Conservation (phyloP, 2,888 invertebrate genomes). For the Melanargia galathea region DNA sequence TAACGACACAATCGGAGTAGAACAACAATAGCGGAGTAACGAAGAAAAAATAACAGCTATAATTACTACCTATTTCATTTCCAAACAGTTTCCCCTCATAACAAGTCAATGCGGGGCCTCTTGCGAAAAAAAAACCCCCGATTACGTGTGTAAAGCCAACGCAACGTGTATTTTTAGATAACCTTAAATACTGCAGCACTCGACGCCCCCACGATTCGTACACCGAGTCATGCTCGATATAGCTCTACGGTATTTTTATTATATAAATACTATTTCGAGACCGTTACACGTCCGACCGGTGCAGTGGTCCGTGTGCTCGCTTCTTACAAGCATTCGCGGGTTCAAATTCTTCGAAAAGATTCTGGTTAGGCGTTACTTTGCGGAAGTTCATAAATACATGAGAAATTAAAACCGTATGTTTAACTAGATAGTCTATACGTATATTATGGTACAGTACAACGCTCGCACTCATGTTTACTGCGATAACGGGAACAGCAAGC, state of each 20-base stretch:
- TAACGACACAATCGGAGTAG: background rate
- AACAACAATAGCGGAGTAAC: background rate
- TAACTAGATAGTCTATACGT: no score
- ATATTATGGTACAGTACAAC: no score
- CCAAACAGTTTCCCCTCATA: slow-evolving; percentile 11
- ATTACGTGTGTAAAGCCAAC: slow-evolving; percentile 46
- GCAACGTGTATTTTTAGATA: slow-evolving; percentile 64
- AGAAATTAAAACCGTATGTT: no score
- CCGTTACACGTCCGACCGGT: background rate
- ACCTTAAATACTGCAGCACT: slow-evolving; percentile 58
- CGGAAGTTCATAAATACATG: background rate
- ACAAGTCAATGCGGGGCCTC: slow-evolving; percentile 26
- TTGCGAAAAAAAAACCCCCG: slow-evolving; percentile 44
- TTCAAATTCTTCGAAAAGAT: background rate
- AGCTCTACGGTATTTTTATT: slow-evolving; percentile 34
- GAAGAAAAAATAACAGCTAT: background rate
- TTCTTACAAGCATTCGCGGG: background rate
- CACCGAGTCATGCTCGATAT: slow-evolving; percentile 33
- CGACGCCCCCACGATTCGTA: slow-evolving; percentile 48
- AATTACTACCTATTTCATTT: background rate
- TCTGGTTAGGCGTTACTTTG: background rate
- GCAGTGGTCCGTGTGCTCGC: background rate
- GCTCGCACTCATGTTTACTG: no score
- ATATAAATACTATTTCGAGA: slow-evolving; percentile 26
- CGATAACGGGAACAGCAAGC: no score